Conservation (phyloP, 2,113 vertebrate species). For the Antigone vipio region DNA sequence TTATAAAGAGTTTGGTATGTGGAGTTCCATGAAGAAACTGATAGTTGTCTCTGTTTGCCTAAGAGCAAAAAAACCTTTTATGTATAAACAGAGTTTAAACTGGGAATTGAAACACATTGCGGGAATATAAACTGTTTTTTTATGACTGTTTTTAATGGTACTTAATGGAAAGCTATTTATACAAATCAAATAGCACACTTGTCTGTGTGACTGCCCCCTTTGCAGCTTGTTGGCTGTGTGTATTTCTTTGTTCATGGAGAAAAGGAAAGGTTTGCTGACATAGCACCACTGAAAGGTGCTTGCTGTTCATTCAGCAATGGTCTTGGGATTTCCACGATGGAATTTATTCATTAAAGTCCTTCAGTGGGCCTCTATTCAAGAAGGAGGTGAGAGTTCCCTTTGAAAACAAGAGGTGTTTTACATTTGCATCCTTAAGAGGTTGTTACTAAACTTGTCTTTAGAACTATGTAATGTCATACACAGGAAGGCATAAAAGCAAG, state of each 20-base stretch:
- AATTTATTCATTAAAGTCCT: neutral
- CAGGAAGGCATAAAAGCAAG: neutral
- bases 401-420: conserved; percentile 17
- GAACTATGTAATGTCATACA: neutral
- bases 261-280: neutral
- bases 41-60: neutral
- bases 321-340: neutral
- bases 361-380: neutral
- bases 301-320: neutral
- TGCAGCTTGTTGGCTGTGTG: neutral
- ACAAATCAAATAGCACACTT: neutral
- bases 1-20: neutral
- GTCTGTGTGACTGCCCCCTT: neutral
- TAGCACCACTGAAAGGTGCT: neutral
- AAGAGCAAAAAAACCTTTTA: neutral
- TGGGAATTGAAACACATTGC: neutral
- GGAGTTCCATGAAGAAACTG: neutral
- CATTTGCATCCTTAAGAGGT: neutral
- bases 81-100: neutral
- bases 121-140: neutral
- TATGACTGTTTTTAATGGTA: neutral
- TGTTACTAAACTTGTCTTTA: neutral
- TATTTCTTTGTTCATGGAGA: neutral
- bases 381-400: neutral
- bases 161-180: neutral